Percentiles rank a stretch among this genome's conserved stretches.
Conservation (phyloP, 2,888 invertebrate species). For the Mythimna albipuncta region DNA sequence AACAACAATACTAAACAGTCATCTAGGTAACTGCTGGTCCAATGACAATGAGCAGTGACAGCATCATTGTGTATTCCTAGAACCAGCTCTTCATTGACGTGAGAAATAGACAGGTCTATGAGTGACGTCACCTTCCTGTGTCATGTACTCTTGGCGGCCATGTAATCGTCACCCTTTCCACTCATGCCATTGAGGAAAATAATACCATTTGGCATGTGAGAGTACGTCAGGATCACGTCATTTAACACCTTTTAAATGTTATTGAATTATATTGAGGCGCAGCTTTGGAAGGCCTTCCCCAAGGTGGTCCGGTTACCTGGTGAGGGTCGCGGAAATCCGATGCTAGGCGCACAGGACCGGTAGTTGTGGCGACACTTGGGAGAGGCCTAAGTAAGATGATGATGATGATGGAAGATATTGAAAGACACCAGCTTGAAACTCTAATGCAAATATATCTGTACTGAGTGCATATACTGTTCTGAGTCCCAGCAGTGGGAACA, state of each 20-base stretch:
- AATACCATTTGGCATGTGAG: background rate
- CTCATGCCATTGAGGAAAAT: slow-evolving; percentile 49
- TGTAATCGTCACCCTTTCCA: slow-evolving; percentile 31
- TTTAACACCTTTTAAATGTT: background rate
- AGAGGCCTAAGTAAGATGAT: no score
- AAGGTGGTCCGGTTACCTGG: no score
- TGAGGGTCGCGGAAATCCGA: no score
- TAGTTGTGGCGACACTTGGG: no score
- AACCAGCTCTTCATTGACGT: slow-evolving; percentile 34
- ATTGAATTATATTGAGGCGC: no score
- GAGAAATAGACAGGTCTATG: slow-evolving; percentile 24
- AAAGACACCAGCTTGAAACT: no score
- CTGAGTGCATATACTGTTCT: no score
- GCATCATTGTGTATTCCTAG: slow-evolving; percentile 51
- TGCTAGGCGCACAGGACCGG: no score
- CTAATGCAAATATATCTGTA: no score
- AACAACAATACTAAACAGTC: slow-evolving; percentile 23
- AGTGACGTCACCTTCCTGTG: slow-evolving; percentile 39
- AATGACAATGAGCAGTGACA: slow-evolving; percentile 34
- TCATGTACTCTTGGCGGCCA: slow-evolving; percentile 4
- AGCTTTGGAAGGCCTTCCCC: no score
- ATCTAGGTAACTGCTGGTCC: background rate
- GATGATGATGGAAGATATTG: no score
- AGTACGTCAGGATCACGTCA: background rate
- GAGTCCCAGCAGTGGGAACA: no score